Evolutionary conservation across 1,140 invertebrate species (phyloP).

Genomic region (Arion vulgaris): DNA sequence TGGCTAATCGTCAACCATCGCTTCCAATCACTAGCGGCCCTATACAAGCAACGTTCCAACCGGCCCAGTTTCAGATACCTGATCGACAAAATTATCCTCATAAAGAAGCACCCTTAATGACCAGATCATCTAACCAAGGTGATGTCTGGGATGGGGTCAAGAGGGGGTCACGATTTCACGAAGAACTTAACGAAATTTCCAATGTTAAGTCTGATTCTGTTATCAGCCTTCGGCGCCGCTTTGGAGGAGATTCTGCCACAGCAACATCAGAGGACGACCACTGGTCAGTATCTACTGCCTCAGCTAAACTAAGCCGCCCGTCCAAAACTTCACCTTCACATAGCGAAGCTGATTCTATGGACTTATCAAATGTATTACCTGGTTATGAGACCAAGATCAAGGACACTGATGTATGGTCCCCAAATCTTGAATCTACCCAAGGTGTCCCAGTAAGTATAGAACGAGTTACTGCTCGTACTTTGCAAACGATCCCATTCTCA

Average conservation of each 20-base stretch:
- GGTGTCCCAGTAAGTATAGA: conserved; percentile 64
- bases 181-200: conserved; percentile 62
- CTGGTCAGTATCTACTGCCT: conserved; percentile 41
- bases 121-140: neutral
- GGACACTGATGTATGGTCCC: conserved; percentile 65
- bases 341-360: conserved; percentile 16
- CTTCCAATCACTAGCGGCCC: neutral
- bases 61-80: neutral
- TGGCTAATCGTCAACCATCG: conserved; percentile 48
- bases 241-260: conserved; percentile 51
- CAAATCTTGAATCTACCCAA: conserved; percentile 63
- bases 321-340: conserved; percentile 33
- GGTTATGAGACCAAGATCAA: conserved; percentile 47
- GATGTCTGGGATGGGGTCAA: conserved; percentile 3
- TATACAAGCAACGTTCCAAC: neutral
- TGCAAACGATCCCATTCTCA: conserved; percentile 68
- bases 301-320: conserved; percentile 19
- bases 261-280: conserved; percentile 48
- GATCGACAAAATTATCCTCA: neutral
- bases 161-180: conserved; percentile 56
- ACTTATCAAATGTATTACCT: conserved; percentile 47
- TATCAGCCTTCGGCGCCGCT: conserved; percentile 52
- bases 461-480: conserved; percentile 63
- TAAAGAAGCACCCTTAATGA: neutral
- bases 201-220: conserved; percentile 59